A percentile compares a stretch with the other conserved stretches of the same genome.
Evolutionary conservation across 2,797 vertebrate species (phyloP).

Genomic region (Streptopelia turtur): DNA sequence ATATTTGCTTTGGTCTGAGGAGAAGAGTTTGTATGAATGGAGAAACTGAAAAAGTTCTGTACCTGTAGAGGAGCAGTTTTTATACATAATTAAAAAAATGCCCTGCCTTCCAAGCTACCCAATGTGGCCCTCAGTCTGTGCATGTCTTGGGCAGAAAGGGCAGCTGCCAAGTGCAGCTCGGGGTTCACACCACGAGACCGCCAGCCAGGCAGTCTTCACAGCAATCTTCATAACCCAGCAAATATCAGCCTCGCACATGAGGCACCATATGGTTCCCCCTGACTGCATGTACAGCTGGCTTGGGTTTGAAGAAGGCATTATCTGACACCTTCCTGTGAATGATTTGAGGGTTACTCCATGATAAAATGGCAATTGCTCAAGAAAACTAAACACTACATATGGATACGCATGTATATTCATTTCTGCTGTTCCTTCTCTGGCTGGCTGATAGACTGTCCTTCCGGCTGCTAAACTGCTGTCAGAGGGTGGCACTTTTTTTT

Average conservation of each 20-base stretch:
- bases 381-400: background rate
- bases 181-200: background rate
- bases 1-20: background rate
- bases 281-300: slow-evolving; percentile 10
- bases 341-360: background rate
- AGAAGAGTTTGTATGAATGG: background rate
- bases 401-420: background rate
- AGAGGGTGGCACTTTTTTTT: background rate
- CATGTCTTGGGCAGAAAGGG: background rate
- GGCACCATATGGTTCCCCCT: background rate
- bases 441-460: background rate
- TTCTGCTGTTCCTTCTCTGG: slow-evolving; percentile 4
- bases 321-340: slow-evolving; percentile 19
- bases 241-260: background rate
- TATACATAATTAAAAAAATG: background rate
- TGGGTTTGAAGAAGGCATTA: background rate
- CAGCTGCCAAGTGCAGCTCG: background rate
- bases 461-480: background rate
- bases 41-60: background rate
- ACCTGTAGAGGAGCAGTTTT: background rate
- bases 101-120: background rate
- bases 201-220: background rate
- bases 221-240: background rate
- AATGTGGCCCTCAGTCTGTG: background rate
- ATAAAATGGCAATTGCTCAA: slow-evolving; percentile 35